Conservation (phyloP, 2,113 vertebrate genomes). For the Phalacrocorax carbo region DNA sequence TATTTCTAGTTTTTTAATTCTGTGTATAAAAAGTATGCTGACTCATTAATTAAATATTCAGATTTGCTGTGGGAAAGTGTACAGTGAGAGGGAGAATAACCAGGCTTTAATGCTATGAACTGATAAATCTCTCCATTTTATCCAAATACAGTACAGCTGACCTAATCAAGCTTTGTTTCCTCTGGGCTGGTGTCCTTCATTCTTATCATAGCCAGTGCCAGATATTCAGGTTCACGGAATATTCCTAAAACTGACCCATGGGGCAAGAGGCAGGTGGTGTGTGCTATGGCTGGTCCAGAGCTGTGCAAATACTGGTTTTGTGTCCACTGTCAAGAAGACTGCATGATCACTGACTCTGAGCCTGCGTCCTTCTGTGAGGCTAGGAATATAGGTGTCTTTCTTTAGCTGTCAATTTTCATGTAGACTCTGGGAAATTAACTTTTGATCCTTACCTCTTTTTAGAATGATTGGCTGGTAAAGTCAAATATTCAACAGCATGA, state of each 20-base stretch:
- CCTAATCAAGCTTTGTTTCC: neutral
- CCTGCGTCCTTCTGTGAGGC: neutral
- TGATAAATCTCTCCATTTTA: neutral
- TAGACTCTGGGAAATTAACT: neutral
- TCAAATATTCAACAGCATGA: neutral
- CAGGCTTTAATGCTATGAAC: neutral
- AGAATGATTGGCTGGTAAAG: neutral
- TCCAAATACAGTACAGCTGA: neutral
- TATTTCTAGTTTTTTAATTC: neutral
- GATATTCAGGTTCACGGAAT: neutral
- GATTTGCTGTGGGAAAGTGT: neutral
- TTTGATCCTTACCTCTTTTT: neutral
- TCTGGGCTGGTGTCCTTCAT: neutral
- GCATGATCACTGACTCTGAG: neutral
- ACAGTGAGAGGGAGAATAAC: neutral
- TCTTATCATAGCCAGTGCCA: neutral
- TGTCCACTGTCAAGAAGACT: neutral
- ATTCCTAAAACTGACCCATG: neutral
- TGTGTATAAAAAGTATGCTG: neutral
- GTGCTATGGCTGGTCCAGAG: neutral
- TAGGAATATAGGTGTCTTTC: neutral
- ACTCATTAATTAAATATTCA: neutral
- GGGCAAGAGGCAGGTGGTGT: neutral
- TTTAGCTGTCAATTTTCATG: neutral
- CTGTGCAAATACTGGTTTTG: neutral